A percentile compares a stretch with the other conserved stretches of the same genome.
Evolutionary conservation across 2,888 invertebrate genomes (phyloP).

Genomic region (Tipula helvola): DNA sequence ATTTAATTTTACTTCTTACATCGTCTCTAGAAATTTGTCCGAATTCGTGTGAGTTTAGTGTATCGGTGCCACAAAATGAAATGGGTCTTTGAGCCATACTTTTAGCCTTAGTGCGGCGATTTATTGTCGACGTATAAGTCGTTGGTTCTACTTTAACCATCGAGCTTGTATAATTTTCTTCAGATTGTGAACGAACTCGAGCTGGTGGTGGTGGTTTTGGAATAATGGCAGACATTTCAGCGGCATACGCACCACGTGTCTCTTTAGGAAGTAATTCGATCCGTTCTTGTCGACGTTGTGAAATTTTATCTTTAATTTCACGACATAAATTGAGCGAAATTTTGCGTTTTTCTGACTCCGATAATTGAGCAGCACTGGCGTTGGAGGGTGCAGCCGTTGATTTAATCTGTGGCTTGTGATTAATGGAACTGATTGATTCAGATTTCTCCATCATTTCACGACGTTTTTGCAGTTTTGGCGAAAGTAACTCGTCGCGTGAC

Average conservation of each 20-base stretch:
- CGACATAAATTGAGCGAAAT: slow-evolving; percentile 60
- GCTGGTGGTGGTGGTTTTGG: background rate
- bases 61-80: slow-evolving; percentile 55
- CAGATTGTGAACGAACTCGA: slow-evolving; percentile 9
- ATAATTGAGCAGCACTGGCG: slow-evolving; percentile 25
- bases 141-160: slow-evolving; percentile 9
- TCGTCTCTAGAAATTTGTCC: slow-evolving; percentile 45
- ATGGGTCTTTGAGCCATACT: slow-evolving; percentile 26
- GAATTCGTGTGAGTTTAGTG: slow-evolving; percentile 52
- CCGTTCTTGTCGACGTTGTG: slow-evolving; percentile 27
- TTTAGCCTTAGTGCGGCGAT: background rate
- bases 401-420: background rate
- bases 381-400: background rate
- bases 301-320: slow-evolving; percentile 55
- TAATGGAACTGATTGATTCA: slow-evolving; percentile 44
- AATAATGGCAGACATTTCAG: slow-evolving; percentile 36
- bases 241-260: slow-evolving; percentile 47
- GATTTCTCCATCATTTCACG: slow-evolving; percentile 32
- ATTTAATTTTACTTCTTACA: slow-evolving; percentile 60
- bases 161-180: slow-evolving; percentile 9
- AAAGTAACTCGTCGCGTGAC: slow-evolving; percentile 35
- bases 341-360: slow-evolving; percentile 59
- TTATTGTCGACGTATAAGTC: background rate
- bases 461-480: slow-evolving; percentile 24
- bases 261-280: slow-evolving; percentile 37